These are phyloP conservation scores for Drosophila parvula DNA, from an alignment of 1,140 invertebrate genomes.

Conservation along the genomic window DNA sequence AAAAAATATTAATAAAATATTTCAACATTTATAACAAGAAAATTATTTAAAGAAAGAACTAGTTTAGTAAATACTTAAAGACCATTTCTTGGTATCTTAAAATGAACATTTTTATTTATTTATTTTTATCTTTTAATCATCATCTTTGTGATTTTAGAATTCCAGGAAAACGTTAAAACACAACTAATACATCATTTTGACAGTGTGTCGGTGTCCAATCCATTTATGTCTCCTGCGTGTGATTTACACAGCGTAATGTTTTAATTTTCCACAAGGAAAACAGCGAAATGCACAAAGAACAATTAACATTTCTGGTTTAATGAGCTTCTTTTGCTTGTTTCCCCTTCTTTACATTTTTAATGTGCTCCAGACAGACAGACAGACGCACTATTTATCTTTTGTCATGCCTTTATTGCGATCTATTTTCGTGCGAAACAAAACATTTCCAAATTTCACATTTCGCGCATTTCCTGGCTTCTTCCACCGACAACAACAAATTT, in stretches of 20 bases:
- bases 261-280: conserved; percentile 19
- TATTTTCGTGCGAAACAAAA: conserved; percentile 47
- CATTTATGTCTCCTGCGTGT: conserved; percentile 9
- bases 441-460: conserved; percentile 39
- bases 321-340: conserved; percentile 11
- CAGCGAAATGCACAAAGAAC: conserved; percentile 41
- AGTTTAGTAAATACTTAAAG: background rate
- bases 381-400: conserved; percentile 40
- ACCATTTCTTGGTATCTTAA: background rate
- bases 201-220: background rate
- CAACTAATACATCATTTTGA: conserved; percentile 10
- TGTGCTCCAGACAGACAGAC: conserved; percentile 34
- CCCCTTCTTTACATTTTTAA: conserved; percentile 16
- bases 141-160: background rate
- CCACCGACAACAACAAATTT: conserved; percentile 3
- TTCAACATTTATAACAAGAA: background rate
- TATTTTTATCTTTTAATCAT: background rate
- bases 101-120: background rate
- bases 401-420: conserved; percentile 46
- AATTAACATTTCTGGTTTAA: conserved; percentile 43
- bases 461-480: conserved; percentile 22
- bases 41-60: too few species aligned
- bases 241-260: conserved; percentile 20
- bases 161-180: conserved; percentile 4
- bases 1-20: background rate